A percentile compares a stretch with the other conserved stretches of the same genome.
Evolutionary conservation across 2,113 vertebrate genomes (phyloP).

Genomic region (Laticauda laticaudata): DNA sequence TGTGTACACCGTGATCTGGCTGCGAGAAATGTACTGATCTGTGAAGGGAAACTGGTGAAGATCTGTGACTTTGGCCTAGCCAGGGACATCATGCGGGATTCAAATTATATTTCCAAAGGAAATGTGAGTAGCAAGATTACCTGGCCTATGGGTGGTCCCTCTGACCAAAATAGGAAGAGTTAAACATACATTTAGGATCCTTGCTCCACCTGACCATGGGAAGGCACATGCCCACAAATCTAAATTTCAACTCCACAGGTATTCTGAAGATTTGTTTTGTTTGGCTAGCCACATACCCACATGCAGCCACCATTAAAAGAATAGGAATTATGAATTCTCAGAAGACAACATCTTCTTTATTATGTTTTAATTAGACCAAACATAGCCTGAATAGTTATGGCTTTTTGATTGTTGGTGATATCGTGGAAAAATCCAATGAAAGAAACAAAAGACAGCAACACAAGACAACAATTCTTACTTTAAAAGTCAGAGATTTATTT

Average conservation of each 20-base stretch:
- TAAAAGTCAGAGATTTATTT: too few relatives aligned
- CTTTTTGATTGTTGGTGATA: background rate
- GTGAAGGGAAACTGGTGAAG: slow-evolving; percentile 96
- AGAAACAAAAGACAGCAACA: too few relatives aligned
- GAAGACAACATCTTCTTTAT: background rate
- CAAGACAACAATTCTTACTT: too few relatives aligned
- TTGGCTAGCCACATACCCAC: background rate
- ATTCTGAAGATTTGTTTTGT: background rate
- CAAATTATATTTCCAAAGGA: slow-evolving; percentile 99
- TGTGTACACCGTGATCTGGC: slow-evolving; percentile 98
- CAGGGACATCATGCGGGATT: slow-evolving; percentile 96
- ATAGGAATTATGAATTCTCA: background rate
- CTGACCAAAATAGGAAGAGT: background rate
- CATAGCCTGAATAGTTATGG: background rate
- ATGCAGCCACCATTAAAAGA: background rate
- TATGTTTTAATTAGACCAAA: background rate
- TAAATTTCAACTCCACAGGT: background rate
- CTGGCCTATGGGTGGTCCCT: accelerated
- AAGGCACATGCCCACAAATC: background rate
- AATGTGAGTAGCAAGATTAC: slow-evolving; percentile 77
- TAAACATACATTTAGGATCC: background rate
- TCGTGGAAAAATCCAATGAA: too few relatives aligned
- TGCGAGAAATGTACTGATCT: slow-evolving; percentile 95
- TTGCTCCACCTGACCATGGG: background rate
- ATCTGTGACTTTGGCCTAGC: slow-evolving; percentile 98